Evolutionary conservation across 2,888 invertebrate species (phyloP).

Genomic region (Protodeltote pygarga): DNA sequence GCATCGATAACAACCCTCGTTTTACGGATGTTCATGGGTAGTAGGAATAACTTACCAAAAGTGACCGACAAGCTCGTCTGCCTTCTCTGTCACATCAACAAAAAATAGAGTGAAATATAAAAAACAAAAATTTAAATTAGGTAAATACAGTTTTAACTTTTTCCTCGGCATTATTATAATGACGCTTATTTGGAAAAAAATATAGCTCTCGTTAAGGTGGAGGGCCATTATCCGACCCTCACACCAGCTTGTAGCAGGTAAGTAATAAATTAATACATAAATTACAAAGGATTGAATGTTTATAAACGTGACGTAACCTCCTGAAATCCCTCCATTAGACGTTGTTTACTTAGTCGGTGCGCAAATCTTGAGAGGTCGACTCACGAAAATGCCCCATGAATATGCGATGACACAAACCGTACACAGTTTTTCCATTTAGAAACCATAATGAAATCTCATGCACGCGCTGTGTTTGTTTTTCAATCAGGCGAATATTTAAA

Average conservation of each 20-base stretch:
- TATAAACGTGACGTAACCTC: constrained; percentile 77
- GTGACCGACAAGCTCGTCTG: no score
- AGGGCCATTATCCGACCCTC: constrained; percentile 36
- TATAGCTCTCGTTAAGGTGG: constrained; percentile 45
- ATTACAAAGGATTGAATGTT: constrained; percentile 69
- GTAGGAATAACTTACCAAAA: no score
- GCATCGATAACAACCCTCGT: no score
- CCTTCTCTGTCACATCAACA: no score
- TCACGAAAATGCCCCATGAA: constrained; percentile 86
- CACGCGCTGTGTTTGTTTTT: constrained; percentile 77
- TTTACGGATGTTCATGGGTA: no score
- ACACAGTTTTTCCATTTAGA: constrained; percentile 86
- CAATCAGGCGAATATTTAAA: constrained; percentile 69
- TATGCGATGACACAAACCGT: constrained; percentile 86
- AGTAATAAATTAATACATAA: constrained; percentile 65
- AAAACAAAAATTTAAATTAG: constrained; percentile 8
- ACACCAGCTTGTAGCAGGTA: constrained; percentile 41
- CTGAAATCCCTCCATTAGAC: constrained; percentile 83
- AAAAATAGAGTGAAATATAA: no score
- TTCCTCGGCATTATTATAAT: constrained; percentile 21
- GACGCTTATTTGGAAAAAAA: constrained; percentile 33
- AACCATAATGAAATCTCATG: constrained; percentile 82
- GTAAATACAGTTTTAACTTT: no score
- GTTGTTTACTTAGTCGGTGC: constrained; percentile 83
- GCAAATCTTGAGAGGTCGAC: constrained; percentile 85